phyloP scores from a whole-genome alignment of 2,888 invertebrate genomes.

The Bombylius discolor region DNA sequence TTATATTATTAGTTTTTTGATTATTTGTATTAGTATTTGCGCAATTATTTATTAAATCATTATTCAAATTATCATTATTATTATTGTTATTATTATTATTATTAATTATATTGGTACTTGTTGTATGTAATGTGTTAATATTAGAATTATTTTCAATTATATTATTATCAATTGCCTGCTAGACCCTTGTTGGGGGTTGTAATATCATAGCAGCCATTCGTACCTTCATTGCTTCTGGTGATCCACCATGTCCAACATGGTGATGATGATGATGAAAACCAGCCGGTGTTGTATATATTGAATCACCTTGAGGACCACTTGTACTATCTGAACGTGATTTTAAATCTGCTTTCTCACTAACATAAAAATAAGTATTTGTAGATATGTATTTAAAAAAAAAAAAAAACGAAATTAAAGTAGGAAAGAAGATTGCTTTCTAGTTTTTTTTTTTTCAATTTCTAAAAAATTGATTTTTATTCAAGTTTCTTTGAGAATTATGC shows the following conservation, averaged over 20 bases:
- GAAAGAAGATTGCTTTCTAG: background rate
- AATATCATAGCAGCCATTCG: slow-evolving; percentile 80
- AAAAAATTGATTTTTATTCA: background rate
- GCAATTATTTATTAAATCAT: background rate
- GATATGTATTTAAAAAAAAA: background rate
- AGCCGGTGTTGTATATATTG: slow-evolving; percentile 52
- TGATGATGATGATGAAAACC: slow-evolving; percentile 28
- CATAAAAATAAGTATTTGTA: background rate
- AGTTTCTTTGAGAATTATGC: too few species aligned
- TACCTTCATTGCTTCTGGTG: slow-evolving; percentile 75
- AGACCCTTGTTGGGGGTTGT: slow-evolving; percentile 76
- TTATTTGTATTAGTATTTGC: background rate
- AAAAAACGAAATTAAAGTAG: background rate
- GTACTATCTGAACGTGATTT: slow-evolving; percentile 37
- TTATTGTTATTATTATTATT: slow-evolving; percentile 8
- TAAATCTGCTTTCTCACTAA: slow-evolving; percentile 37
- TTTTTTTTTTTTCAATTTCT: background rate
- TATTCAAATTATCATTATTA: slow-evolving; percentile 5
- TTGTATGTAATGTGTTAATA: background rate
- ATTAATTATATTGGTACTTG: background rate
- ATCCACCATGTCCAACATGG: slow-evolving; percentile 35
- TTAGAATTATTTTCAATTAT: slow-evolving; percentile 12
- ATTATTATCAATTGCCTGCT: slow-evolving; percentile 37
- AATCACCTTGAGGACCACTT: slow-evolving; percentile 57
- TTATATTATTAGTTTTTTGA: background rate